phyloP scores from a whole-genome alignment of 2,113 vertebrate species.

The Euleptes europaea region DNA sequence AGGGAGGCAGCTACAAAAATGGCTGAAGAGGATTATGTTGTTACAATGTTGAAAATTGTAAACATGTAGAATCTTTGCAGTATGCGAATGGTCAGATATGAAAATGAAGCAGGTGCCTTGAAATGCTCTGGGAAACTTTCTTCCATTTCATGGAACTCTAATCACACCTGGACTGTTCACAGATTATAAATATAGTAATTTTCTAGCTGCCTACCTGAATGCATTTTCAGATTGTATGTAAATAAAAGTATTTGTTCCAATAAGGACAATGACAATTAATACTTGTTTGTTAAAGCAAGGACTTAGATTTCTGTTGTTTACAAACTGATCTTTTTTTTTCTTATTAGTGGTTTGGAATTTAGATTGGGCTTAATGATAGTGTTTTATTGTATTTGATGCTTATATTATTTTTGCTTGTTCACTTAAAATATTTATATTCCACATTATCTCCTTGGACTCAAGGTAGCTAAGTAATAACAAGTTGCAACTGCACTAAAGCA shows the following conservation, averaged over 20 bases:
- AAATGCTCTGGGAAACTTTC: background rate
- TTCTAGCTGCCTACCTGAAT: background rate
- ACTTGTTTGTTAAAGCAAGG: background rate
- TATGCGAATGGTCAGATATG: background rate
- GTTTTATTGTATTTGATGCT: background rate
- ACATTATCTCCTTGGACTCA: too few species aligned
- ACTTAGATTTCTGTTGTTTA: background rate
- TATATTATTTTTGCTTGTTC: background rate
- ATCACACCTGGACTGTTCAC: background rate
- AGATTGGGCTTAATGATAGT: background rate
- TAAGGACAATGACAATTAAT: background rate
- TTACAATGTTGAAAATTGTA: background rate
- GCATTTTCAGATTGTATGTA: background rate
- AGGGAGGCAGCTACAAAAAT: background rate
- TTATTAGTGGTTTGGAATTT: background rate
- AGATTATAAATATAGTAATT: conserved; percentile 2
- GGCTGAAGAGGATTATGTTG: background rate
- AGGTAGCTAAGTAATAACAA: too few species aligned
- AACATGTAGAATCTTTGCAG: background rate
- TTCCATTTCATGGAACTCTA: background rate
- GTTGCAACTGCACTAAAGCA: too few species aligned
- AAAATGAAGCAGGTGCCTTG: background rate
- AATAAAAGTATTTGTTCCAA: background rate
- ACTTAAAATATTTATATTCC: too few species aligned
- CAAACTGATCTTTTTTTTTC: background rate